Percentiles rank a stretch among this genome's conserved stretches.
Evolutionary conservation across 2,113 vertebrate species (phyloP).

Genomic region (Litocranius walleri): DNA sequence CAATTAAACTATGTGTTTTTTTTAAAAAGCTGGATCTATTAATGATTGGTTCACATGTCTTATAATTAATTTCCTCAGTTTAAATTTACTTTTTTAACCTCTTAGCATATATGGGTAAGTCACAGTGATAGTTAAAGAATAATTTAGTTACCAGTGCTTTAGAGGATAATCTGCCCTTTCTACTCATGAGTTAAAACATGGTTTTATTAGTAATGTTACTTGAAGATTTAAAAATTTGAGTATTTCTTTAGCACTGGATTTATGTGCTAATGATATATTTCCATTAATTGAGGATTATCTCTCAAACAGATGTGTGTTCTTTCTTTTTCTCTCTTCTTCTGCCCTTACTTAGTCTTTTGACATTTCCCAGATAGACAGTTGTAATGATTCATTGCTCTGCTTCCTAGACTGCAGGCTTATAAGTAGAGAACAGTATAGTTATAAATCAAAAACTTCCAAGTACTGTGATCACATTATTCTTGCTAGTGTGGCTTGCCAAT

Average conservation of each 20-base stretch:
- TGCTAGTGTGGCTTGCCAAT: constrained; percentile 59
- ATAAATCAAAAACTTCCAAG: constrained; percentile 69
- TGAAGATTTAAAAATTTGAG: constrained; percentile 31
- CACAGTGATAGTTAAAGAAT: neutral
- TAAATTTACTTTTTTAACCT: constrained; percentile 35
- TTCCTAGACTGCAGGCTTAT: constrained; percentile 38
- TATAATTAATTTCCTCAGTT: constrained; percentile 27
- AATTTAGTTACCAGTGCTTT: neutral
- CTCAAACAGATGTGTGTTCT: constrained; percentile 6
- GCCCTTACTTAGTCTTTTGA: constrained; percentile 63
- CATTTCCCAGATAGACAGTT: constrained; percentile 65
- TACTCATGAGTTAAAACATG: neutral
- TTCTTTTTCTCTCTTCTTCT: constrained; percentile 42
- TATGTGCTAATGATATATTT: neutral
- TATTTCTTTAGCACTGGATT: constrained; percentile 7
- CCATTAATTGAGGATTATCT: constrained; percentile 46
- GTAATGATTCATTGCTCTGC: constrained; percentile 70
- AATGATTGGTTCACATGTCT: constrained; percentile 44
- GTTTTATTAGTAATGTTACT: constrained; percentile 19
- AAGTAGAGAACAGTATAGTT: constrained; percentile 56
- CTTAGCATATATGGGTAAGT: neutral
- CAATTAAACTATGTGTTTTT: constrained; percentile 60
- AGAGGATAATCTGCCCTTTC: neutral
- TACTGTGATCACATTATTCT: constrained; percentile 62
- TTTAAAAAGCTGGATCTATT: constrained; percentile 22